Conservation (phyloP, 2,113 vertebrate species). For the Thoracochromis brauschi region DNA sequence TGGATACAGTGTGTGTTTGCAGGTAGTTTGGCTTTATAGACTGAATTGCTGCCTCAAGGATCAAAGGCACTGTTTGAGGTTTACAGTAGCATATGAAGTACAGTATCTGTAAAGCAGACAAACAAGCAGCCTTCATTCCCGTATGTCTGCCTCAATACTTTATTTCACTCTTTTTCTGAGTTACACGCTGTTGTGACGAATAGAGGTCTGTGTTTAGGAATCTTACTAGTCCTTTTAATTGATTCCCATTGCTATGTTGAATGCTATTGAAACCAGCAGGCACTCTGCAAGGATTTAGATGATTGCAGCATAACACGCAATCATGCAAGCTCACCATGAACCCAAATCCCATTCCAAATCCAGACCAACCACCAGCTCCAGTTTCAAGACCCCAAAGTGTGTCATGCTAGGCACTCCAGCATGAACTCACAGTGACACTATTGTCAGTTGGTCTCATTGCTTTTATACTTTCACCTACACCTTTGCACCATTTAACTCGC, state of each 20-base stretch:
- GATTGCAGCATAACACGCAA: slow-evolving; percentile 52
- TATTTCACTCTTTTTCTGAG: neutral
- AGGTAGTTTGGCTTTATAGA: slow-evolving; percentile 44
- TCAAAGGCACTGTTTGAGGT: slow-evolving; percentile 43
- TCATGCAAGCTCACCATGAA: slow-evolving; percentile 10
- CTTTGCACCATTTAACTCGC: neutral
- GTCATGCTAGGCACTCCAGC: neutral
- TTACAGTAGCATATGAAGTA: slow-evolving; percentile 57
- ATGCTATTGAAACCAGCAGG: slow-evolving; percentile 10
- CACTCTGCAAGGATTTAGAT: slow-evolving; percentile 27
- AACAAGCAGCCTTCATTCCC: neutral
- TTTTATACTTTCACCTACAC: neutral
- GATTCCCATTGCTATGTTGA: slow-evolving; percentile 19
- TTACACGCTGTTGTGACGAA: slow-evolving; percentile 31
- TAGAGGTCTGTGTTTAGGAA: slow-evolving; percentile 12
- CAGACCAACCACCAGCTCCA: neutral
- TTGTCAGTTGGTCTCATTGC: neutral
- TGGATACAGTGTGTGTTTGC: neutral
- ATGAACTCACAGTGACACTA: neutral
- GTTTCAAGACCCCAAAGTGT: neutral
- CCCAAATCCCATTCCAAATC: slow-evolving; percentile 8
- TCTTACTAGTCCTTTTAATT: slow-evolving; percentile 28
- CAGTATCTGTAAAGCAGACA: slow-evolving; percentile 42
- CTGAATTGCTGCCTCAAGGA: slow-evolving; percentile 21
- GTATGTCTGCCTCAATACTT: neutral